These are phyloP conservation scores for Acipenser ruthenus DNA, from an alignment of 2,797 vertebrate species.

Conservation along the genomic window DNA sequence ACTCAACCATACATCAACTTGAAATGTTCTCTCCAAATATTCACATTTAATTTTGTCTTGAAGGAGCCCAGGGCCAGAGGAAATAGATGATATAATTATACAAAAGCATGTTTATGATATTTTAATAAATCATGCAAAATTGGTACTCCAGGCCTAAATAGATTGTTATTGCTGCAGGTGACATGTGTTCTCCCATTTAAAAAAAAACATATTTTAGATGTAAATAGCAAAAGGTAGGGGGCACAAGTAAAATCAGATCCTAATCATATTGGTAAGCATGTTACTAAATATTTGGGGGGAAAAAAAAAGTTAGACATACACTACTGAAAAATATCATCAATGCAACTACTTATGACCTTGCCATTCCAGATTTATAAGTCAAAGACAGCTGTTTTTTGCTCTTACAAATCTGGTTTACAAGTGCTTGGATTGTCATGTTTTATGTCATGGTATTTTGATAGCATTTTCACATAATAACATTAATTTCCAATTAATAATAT, in stretches of 20 bases:
- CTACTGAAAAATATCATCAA: no score
- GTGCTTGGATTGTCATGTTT: no score
- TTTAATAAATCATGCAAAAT: slow-evolving; percentile 21
- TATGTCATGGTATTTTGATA: no score
- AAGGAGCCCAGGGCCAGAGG: slow-evolving; percentile 9
- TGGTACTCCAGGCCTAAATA: slow-evolving; percentile 9
- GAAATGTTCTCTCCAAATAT: slow-evolving; percentile 8
- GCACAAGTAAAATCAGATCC: background rate
- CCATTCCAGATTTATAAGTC: no score
- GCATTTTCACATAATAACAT: no score
- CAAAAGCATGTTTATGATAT: slow-evolving; percentile 14
- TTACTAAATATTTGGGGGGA: background rate
- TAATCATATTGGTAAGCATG: background rate
- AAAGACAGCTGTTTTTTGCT: no score
- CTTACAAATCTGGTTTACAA: no score
- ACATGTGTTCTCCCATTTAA: slow-evolving; percentile 3
- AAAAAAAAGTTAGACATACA: slow-evolving; percentile 1
- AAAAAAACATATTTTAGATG: slow-evolving; percentile 8
- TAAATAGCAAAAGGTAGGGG: background rate
- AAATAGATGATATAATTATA: slow-evolving; percentile 21
- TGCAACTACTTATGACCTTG: no score
- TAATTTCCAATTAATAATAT: no score
- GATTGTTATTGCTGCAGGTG: slow-evolving; percentile 16
- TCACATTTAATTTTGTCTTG: slow-evolving; percentile 12
- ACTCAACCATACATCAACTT: background rate